Base-by-base conservation (phyloP, 2,797 vertebrate species). In the Harpagifer antarcticus region DNA sequence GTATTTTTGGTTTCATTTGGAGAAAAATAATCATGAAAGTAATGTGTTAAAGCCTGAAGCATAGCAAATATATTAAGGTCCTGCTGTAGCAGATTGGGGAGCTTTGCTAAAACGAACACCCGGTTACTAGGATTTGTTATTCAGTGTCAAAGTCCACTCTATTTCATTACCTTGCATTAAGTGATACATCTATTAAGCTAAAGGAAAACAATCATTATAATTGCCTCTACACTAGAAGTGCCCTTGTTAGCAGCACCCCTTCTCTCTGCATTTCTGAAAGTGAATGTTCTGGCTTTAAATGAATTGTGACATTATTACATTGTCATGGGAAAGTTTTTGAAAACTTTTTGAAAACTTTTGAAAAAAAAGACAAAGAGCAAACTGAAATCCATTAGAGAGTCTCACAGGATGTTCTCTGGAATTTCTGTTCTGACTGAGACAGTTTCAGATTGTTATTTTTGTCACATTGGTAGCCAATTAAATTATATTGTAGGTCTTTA, bases 381-480 rank as follows among this genome's bases (percentile, higher is more conserved):
- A 83, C 71, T 43, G 68, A 88, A 76, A n/a, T n/a, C 91, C 83
- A 86, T 91, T 86, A 90, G 82, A 11, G 10, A 72, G 79, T 90
- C 80, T 89, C 63, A 5, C 69, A 70, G 83, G 80, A 83, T 74
- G 81, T 74, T 73, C 49, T 15, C 61, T 54, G 40, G 73, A 62
- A 17, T 64, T 40, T 57, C 57, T 42, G 17, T 58, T 49, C 70
- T 62, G 60, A 47, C 43, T 68, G 50, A 81, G 62, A 84, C 60
- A 70, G 65, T 85, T 67, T 44, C 70, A 76, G 60, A 45, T 27
- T 48, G 79, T 78, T 91, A 90, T 88, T 91, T 88, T 65, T 82
- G 79, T 88, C 82, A 77, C 79, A 78, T 54, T 20, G 31, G 70
- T 23, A 56, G 79, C 84, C 90, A 91, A 90, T 92, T 91, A 91